phyloP scores from a whole-genome alignment of 2,888 invertebrate species.

The Pediacus dermestoides region DNA sequence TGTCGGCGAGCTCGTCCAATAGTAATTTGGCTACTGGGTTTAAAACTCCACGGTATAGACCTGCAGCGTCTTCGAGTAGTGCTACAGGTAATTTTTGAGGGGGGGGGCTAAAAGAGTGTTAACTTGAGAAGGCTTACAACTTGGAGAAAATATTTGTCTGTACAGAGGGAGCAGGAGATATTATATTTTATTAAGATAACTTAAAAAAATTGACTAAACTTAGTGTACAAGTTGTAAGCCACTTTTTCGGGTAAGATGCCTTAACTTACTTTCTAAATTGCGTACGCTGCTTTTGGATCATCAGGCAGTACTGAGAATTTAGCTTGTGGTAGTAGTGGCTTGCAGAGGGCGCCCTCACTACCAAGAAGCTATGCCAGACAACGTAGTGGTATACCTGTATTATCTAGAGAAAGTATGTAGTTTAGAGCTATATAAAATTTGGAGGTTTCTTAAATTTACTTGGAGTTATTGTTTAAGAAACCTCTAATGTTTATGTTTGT shows the following conservation, averaged over 20 bases:
- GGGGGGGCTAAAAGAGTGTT: too few relatives aligned
- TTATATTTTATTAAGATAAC: too few relatives aligned
- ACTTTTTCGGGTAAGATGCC: neutral
- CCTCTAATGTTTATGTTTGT: too few relatives aligned
- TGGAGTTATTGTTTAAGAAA: too few relatives aligned
- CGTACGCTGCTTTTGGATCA: constrained; percentile 21
- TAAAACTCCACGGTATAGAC: constrained; percentile 45
- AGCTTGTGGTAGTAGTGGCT: constrained; percentile 48
- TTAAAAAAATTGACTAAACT: too few relatives aligned
- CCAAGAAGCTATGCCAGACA: constrained; percentile 59
- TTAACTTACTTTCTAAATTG: constrained; percentile 11
- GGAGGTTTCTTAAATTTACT: too few relatives aligned
- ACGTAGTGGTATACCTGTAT: constrained; percentile 60
- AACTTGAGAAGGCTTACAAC: too few relatives aligned
- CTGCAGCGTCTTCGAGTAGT: constrained; percentile 45
- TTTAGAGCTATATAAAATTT: too few relatives aligned
- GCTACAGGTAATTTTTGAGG: constrained; percentile 54
- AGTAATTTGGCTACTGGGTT: constrained; percentile 51
- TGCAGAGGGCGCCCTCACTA: constrained; percentile 58
- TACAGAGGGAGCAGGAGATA: too few relatives aligned
- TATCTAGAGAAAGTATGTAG: constrained; percentile 48
- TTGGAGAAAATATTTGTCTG: too few relatives aligned
- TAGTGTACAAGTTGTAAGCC: too few relatives aligned
- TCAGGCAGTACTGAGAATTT: constrained; percentile 62
- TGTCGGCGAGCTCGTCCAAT: constrained; percentile 56